A percentile compares a stretch with the other conserved stretches of the same genome.
Evolutionary conservation across 2,888 invertebrate genomes (phyloP).

Genomic region (Nineta flava): DNA sequence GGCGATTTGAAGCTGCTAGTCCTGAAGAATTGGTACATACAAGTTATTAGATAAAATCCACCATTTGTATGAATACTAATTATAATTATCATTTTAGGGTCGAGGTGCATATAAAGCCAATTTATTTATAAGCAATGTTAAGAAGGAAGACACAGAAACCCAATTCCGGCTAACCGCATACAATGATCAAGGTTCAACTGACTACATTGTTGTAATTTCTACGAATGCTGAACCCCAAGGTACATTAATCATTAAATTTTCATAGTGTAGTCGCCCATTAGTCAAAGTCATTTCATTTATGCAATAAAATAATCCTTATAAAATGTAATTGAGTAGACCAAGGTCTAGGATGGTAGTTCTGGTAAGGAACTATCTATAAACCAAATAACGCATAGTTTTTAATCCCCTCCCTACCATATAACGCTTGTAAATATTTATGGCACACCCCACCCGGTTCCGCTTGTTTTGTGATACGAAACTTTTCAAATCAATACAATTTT

Average conservation of each 20-base stretch:
- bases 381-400: too few species aligned
- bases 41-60: conserved; percentile 4
- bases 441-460: too few species aligned
- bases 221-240: conserved; percentile 42
- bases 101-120: conserved; percentile 50
- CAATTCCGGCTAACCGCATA: conserved; percentile 48
- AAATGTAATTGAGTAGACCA: too few species aligned
- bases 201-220: conserved; percentile 51
- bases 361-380: too few species aligned
- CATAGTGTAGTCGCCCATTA: background rate
- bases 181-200: conserved; percentile 50
- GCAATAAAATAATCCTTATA: too few species aligned
- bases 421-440: too few species aligned
- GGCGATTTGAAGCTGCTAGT: conserved; percentile 31
- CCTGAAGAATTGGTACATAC: conserved; percentile 29
- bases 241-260: conserved; percentile 18
- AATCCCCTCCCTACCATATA: too few species aligned
- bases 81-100: conserved; percentile 31
- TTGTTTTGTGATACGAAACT: too few species aligned
- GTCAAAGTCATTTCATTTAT: background rate
- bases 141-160: conserved; percentile 59
- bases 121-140: conserved; percentile 46
- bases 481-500: too few species aligned
- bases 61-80: background rate
- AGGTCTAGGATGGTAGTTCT: too few species aligned